Conservation (phyloP, 1,140 invertebrate species). For the Campoletis sonorensis region DNA sequence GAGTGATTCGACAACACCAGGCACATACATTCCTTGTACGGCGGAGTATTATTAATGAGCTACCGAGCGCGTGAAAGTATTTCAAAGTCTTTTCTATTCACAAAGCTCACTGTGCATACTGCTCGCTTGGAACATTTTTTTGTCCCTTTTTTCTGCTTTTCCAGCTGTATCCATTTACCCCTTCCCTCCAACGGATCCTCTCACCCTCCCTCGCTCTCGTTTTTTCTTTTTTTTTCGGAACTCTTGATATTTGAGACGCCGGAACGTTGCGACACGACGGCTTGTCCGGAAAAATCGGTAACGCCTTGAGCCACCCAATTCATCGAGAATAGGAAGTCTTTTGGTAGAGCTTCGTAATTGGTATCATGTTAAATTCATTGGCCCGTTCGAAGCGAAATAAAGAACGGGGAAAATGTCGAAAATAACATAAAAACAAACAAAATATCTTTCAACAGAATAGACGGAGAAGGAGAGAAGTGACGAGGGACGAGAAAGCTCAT, state of each 20-base stretch:
- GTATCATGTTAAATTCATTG: constrained; percentile 38
- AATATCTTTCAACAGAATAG: not conserved
- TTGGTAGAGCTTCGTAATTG: constrained; percentile 22
- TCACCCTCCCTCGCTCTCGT: not conserved
- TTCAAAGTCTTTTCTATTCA: constrained; percentile 33
- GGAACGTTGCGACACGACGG: not conserved
- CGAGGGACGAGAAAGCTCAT: constrained; percentile 11
- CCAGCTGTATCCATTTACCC: constrained; percentile 18
- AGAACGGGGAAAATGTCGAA: not conserved
- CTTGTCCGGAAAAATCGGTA: constrained; percentile 14
- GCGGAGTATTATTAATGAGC: constrained; percentile 33
- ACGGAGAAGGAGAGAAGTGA: constrained; percentile 1
- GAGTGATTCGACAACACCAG: constrained; percentile 11
- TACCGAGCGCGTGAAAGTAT: constrained; percentile 27
- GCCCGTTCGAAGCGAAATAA: constrained; percentile 11
- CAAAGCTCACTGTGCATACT: not conserved
- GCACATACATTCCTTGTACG: constrained; percentile 23
- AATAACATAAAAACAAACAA: not conserved
- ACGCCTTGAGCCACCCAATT: not conserved
- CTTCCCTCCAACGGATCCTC: not conserved
- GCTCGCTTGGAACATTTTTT: not conserved
- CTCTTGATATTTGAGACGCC: not conserved
- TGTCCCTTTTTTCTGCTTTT: not conserved
- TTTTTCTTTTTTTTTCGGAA: constrained; percentile 15
- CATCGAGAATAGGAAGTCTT: not conserved